Evolutionary conservation across 2,797 vertebrate genomes (phyloP).

Genomic region (Lepilemur septentrionalis): DNA sequence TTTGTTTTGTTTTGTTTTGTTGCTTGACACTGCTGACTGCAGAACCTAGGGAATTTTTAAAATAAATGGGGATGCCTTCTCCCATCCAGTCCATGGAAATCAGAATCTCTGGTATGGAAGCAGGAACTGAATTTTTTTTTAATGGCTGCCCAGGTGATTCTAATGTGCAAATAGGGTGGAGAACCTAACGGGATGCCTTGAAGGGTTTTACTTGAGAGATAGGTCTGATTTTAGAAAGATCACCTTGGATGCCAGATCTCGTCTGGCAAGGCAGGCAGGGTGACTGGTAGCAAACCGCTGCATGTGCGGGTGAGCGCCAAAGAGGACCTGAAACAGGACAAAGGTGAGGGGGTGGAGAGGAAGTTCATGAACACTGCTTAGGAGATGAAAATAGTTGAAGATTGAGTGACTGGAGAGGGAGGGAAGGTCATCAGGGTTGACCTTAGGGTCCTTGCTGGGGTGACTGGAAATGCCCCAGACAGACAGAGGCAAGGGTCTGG

Average conservation of each 20-base stretch:
- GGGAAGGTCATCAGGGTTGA: background rate
- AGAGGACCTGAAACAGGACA: background rate
- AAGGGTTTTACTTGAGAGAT: background rate
- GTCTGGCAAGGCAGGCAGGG: background rate
- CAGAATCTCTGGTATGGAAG: background rate
- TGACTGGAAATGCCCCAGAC: background rate
- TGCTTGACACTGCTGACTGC: background rate
- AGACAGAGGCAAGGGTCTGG: background rate
- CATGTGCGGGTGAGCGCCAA: accelerated
- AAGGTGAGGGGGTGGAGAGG: background rate
- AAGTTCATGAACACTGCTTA: background rate
- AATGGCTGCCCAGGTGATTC: background rate
- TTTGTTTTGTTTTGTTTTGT: background rate
- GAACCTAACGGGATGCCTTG: background rate
- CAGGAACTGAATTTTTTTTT: background rate
- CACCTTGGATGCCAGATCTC: background rate
- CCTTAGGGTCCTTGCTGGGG: background rate
- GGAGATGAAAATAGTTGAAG: background rate
- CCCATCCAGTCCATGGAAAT: background rate
- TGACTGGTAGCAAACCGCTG: accelerated
- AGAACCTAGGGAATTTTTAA: background rate
- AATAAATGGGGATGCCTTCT: background rate
- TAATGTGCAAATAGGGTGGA: background rate
- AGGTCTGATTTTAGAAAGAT: background rate
- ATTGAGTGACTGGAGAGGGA: background rate